phyloP scores from a whole-genome alignment of 2,797 vertebrate species.

The Adrianichthys oophorus region DNA sequence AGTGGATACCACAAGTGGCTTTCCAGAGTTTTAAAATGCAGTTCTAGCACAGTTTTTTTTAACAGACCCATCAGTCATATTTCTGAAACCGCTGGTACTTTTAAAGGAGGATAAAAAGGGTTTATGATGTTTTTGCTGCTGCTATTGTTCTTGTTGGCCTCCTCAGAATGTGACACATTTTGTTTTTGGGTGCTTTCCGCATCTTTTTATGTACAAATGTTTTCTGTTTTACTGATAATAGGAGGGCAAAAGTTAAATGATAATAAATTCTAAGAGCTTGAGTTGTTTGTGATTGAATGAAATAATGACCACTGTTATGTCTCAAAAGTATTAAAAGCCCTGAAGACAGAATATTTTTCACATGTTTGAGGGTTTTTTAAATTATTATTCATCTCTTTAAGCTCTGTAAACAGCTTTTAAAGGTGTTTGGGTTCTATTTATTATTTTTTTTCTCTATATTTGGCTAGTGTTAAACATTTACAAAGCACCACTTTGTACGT shows the following conservation, averaged over 20 bases:
- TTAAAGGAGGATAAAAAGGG: no score
- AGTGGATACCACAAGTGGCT: constrained; percentile 28
- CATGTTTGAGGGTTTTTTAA: constrained; percentile 10
- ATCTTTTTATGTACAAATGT: constrained; percentile 12
- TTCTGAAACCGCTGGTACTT: constrained; percentile 32
- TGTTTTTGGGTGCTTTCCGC: constrained; percentile 6
- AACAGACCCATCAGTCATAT: constrained; percentile 16
- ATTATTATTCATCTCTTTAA: constrained; percentile 15
- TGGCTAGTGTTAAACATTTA: constrained; percentile 12
- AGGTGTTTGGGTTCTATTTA: constrained; percentile 8
- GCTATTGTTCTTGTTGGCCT: constrained; percentile 5
- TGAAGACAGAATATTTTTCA: constrained; percentile 3
- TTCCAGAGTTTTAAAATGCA: constrained; percentile 16
- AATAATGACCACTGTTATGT: constrained; percentile 14
- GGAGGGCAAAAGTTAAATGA: background rate
- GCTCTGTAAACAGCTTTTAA: constrained; percentile 8
- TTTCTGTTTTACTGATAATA: background rate
- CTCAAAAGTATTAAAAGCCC: constrained; percentile 15
- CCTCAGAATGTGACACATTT: constrained; percentile 11
- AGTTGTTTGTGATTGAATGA: constrained; percentile 12
- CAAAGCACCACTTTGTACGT: constrained; percentile 9
- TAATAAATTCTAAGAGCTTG: constrained; percentile 5
- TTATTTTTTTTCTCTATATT: background rate
- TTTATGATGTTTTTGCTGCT: constrained; percentile 17
- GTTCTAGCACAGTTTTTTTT: constrained; percentile 5